phyloP scores from a whole-genome alignment of 37 sponge, comb jelly and placozoan genomes.

The Spongilla lacustris region DNA sequence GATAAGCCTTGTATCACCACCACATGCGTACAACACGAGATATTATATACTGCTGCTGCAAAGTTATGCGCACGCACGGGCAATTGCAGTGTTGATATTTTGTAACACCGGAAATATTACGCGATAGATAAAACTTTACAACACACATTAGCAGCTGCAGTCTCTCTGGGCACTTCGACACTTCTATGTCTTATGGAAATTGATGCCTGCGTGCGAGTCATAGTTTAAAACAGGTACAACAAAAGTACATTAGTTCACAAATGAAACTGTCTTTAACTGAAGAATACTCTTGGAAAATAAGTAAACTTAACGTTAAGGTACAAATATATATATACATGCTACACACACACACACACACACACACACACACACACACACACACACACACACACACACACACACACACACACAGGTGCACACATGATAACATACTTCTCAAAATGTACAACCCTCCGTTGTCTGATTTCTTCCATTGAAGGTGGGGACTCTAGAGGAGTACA shows the following conservation, averaged over 20 bases:
- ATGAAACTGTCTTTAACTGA: no score
- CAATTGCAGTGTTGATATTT: background rate
- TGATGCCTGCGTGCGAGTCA: background rate
- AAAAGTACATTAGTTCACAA: no score
- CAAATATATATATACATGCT: background rate
- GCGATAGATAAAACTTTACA: background rate
- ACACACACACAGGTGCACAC: background rate
- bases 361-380: background rate
- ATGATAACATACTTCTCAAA: background rate
- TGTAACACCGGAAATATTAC: background rate
- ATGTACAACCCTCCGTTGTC: conserved; percentile 11
- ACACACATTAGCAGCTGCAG: background rate
- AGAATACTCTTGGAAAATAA: no score
- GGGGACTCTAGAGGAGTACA: background rate
- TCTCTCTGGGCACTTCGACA: background rate
- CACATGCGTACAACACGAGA: background rate
- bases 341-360: background rate
- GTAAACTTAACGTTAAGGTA: no score
- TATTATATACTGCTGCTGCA: background rate
- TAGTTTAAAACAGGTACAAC: background rate
- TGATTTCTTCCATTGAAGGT: conserved; percentile 16
- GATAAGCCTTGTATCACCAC: background rate
- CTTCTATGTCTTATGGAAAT: background rate
- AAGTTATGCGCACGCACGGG: background rate
- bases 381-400: background rate